Conservation (phyloP, 1,140 invertebrate genomes). For the Drosophila mayri region DNA sequence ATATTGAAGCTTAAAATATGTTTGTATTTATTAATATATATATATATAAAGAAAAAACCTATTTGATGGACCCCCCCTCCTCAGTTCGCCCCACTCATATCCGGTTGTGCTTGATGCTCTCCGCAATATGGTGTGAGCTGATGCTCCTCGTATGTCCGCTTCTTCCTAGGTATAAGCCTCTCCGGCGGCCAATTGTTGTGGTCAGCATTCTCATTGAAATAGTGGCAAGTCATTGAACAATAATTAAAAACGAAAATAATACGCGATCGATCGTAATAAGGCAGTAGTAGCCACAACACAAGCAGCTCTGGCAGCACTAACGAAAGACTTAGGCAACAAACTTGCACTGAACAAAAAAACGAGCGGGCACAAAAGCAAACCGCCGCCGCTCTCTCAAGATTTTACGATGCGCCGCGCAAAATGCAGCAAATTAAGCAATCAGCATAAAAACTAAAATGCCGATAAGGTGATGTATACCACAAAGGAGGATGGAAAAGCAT, state of each 20-base stretch:
- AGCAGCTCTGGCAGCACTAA: constrained; percentile 12
- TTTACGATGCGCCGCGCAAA: constrained; percentile 73
- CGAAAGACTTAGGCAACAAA: constrained; percentile 84
- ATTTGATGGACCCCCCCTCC: neutral
- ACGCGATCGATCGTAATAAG: constrained; percentile 79
- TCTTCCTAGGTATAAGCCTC: constrained; percentile 10
- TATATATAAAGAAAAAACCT: neutral
- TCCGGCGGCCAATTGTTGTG: constrained; percentile 19
- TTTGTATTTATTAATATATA: neutral
- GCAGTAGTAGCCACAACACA: constrained; percentile 16
- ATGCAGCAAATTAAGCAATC: constrained; percentile 82
- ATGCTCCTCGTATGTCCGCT: constrained; percentile 10
- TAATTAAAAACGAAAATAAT: constrained; percentile 82
- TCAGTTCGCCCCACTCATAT: constrained; percentile 12
- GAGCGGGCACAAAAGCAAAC: constrained; percentile 24
- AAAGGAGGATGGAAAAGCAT: constrained; percentile 1
- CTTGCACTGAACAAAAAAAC: constrained; percentile 58
- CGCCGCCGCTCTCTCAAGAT: constrained; percentile 30
- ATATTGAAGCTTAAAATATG: neutral
- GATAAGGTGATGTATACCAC: constrained; percentile 15
- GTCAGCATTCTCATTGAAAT: constrained; percentile 55
- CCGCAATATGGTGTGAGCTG: constrained; percentile 29
- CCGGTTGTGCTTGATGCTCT: constrained; percentile 52
- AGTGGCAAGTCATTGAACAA: constrained; percentile 81
- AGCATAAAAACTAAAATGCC: constrained; percentile 71